Evolutionary conservation across 2,113 vertebrate species (phyloP), one percentile per base, ranked within the genome.

Genomic region (Rhinogobius similis): DNA sequence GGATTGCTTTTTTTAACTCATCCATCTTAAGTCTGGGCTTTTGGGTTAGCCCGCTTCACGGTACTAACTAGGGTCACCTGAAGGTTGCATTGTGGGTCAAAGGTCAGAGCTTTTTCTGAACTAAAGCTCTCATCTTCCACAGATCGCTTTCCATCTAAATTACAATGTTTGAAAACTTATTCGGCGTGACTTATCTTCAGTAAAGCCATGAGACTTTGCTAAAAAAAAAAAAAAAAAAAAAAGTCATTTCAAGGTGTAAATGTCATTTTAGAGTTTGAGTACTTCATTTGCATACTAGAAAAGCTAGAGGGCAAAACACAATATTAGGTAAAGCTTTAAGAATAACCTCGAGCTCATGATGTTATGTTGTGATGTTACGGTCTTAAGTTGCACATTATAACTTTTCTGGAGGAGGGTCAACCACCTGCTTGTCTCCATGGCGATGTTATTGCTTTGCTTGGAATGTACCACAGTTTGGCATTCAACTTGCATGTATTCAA

Each of bases 81-180:
- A 23, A 20, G 5, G 11, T 43, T 46, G 36, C 27, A 32, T 44
- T 50, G 13, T 2, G 16, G 63, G 77, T 53, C 14, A 27, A 14
- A 29, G 70, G 50, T 79, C 50, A 67, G 46, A 24, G 63, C 67
- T 81, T 73, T 76, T 77, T 39, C 64, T 75, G 66, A 14, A 16
- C 5, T 46, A 41, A 27, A 44, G 68, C 65, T 61, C 48, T 58
- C 26, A 29, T 29, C 24, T 58, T 58, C 2, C 24, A 58, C 16
- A 29, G 29, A 58, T 29, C 55, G 4, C 8, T 27, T 18, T 29
- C 14, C 55, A 20, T 21, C 5, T 55, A 4, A 55, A 26, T 55
- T 26, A 55, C 53, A 26, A 14, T 26, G 23, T 2, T 55, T 10
- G 10, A 13, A 53, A 53, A 24, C 21, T 12, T 11, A 10, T 21